Conservation (phyloP, 2,113 vertebrate species). For the Barbus barbus region DNA sequence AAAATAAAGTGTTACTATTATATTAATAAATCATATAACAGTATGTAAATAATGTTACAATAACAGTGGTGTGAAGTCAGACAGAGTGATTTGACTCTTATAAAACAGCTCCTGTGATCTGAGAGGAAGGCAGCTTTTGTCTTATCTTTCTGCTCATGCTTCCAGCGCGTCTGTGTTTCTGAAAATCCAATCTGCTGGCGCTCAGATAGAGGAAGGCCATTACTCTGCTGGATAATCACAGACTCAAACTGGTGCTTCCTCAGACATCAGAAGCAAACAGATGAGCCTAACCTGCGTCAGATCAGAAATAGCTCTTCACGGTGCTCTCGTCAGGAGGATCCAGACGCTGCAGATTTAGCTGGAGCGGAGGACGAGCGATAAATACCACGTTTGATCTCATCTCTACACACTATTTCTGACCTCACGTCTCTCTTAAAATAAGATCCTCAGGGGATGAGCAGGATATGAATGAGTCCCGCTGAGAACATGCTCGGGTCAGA, state of each 20-base stretch:
- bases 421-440: not conserved
- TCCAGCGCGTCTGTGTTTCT: not conserved
- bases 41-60: not conserved
- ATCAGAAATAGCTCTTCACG: constrained; percentile 16
- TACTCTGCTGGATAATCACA: constrained; percentile 5
- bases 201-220: constrained; percentile 22
- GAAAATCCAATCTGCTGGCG: constrained; percentile 3
- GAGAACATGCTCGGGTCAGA: not conserved
- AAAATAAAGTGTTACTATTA: too few relatives aligned
- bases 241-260: not conserved
- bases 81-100: not conserved
- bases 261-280: constrained; percentile 1
- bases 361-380: not conserved
- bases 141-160: constrained; percentile 26
- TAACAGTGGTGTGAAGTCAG: not conserved
- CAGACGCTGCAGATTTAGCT: not conserved
- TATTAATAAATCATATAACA: too few relatives aligned
- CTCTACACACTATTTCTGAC: not conserved
- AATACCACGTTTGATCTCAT: not conserved
- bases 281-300: not conserved
- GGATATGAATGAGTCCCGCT: not conserved
- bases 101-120: not conserved
- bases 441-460: not conserved
- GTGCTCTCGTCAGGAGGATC: not conserved
- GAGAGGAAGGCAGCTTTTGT: not conserved